These are phyloP conservation scores for Pachyuromys duprasi DNA, from an alignment of 2,797 vertebrate species.

Conservation along the genomic window DNA sequence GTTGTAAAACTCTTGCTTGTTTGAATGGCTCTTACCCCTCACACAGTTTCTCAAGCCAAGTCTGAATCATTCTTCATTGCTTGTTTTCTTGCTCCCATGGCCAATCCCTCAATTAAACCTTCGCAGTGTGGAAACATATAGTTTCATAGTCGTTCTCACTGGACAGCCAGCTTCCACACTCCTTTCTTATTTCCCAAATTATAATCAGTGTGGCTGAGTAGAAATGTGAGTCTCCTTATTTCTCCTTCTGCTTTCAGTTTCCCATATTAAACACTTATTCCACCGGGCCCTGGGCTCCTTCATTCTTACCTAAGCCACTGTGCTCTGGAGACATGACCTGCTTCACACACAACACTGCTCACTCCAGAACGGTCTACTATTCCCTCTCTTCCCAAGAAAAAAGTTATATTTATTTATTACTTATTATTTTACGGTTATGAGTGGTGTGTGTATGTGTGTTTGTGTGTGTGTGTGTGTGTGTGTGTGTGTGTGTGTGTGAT, in stretches of 20 bases:
- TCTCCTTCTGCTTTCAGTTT: background rate
- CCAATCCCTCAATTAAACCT: background rate
- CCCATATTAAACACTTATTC: background rate
- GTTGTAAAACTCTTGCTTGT: background rate
- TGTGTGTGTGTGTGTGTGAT: background rate
- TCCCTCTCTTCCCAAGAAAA: background rate
- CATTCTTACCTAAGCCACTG: background rate
- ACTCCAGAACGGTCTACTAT: background rate
- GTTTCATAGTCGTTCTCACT: background rate
- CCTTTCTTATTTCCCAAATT: background rate
- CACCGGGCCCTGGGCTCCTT: background rate
- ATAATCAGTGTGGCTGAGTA: background rate
- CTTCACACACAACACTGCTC: background rate
- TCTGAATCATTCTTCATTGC: background rate
- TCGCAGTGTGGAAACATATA: background rate
- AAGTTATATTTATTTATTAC: background rate
- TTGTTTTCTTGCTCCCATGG: background rate
- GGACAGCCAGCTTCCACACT: background rate
- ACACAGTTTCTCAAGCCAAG: background rate
- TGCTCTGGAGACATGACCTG: background rate
- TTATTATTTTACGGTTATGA: background rate
- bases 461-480: background rate
- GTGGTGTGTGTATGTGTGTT: background rate
- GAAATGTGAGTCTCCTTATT: background rate
- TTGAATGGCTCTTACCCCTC: background rate